Base-by-base conservation (phyloP, 2,797 vertebrate genomes). In the Carapus acus region DNA sequence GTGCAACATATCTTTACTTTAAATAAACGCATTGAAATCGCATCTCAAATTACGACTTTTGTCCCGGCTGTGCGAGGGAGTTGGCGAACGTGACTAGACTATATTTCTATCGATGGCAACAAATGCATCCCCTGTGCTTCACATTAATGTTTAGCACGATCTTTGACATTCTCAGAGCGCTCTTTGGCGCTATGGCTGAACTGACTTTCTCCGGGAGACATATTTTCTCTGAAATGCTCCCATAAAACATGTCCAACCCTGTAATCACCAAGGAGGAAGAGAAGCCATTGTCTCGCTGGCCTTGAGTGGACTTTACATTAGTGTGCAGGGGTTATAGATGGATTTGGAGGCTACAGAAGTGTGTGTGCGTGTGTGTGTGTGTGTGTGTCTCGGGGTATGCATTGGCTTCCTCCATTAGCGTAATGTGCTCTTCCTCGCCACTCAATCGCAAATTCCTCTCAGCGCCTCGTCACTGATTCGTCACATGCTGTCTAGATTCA, bases 351-450 rank as follows among this genome's bases (percentile, higher is more conserved):
- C n/a, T n/a, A n/a, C n/a, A n/a, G n/a, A n/a, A n/a, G n/a, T n/a
- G n/a, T n/a, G n/a, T n/a, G n/a, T n/a, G n/a, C n/a, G n/a, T n/a
- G n/a, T n/a, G n/a, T n/a, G n/a, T n/a, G n/a, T n/a, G n/a, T n/a
- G n/a, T n/a, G n/a, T n/a, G n/a, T n/a, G n/a, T n/a, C n/a, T n/a
- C n/a, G n/a, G n/a, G n/a, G n/a, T n/a, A n/a, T n/a, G n/a, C n/a
- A n/a, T n/a, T n/a, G n/a, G n/a, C n/a, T 70, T 66, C 57, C 54
- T 80, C 82, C 81, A 86, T 86, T 86, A 85, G 75, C 57, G 18
- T 83, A 85, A 84, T 83, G 82, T 72, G 62, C 60, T 79, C 55
- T 66, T 71, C 24, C 9, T 27, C 24, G 4, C 66, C 62, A 49
- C 53, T 76, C 63, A 58, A 61, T 64, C 53, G 51, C 52, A 42